These are phyloP conservation scores for Catocala nupta DNA, from an alignment of 2,888 invertebrate genomes.

Conservation along the genomic window DNA sequence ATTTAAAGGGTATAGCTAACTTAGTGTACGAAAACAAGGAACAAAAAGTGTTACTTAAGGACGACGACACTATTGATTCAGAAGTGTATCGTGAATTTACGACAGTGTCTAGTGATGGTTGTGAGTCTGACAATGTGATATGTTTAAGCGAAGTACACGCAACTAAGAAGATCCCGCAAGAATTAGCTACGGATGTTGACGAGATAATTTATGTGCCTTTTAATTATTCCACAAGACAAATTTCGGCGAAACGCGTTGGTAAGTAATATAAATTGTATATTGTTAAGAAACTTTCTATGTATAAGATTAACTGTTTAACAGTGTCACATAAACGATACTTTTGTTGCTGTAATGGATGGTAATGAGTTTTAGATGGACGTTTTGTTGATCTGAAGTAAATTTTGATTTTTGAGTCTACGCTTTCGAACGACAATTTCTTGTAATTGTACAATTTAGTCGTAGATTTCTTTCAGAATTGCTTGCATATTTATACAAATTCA, in stretches of 20 bases:
- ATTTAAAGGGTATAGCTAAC: constrained; percentile 84
- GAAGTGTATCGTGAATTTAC: constrained; percentile 72
- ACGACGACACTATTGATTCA: constrained; percentile 58
- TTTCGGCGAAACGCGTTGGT: constrained; percentile 82
- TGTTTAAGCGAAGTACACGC: constrained; percentile 88
- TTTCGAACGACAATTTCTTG: constrained; percentile 2
- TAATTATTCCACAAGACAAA: constrained; percentile 86
- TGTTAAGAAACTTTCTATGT: constrained; percentile 46
- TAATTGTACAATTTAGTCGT: neutral
- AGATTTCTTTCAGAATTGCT: neutral
- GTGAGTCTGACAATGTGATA: constrained; percentile 78
- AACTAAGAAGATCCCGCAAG: constrained; percentile 81
- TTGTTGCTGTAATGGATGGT: constrained; percentile 7
- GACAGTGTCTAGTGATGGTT: constrained; percentile 78
- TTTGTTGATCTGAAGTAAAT: constrained; percentile 5
- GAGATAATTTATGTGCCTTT: constrained; percentile 90
- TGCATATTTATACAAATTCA: neutral
- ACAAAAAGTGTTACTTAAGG: constrained; percentile 70
- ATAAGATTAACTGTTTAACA: constrained; percentile 21
- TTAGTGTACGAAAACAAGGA: constrained; percentile 75
- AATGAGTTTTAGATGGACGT: constrained; percentile 26
- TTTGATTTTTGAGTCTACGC: neutral
- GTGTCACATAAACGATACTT: constrained; percentile 19
- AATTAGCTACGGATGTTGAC: constrained; percentile 81
- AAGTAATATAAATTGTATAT: constrained; percentile 60